phyloP scores from a whole-genome alignment of 1,140 invertebrate genomes.

The Zaprionus lachaisei region DNA sequence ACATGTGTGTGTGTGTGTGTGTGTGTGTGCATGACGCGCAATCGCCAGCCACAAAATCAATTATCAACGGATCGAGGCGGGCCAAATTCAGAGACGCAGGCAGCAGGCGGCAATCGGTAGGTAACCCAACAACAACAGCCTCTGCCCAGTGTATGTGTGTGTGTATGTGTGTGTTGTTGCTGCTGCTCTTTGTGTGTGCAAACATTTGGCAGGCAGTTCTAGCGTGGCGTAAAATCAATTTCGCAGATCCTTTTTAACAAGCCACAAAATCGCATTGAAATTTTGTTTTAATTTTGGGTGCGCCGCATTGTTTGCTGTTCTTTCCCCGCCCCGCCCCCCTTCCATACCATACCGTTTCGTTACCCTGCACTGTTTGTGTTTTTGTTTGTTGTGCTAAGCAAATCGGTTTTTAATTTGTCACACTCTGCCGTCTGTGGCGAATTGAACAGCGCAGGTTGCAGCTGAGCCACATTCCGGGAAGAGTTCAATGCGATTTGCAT shows the following conservation, averaged over 20 bases:
- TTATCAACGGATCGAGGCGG: slow-evolving; percentile 70
- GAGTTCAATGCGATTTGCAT: slow-evolving; percentile 76
- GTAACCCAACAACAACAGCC: slow-evolving; percentile 47
- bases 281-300: slow-evolving; percentile 70
- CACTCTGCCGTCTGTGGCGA: slow-evolving; percentile 56
- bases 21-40: slow-evolving; percentile 35
- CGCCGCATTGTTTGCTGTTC: slow-evolving; percentile 46
- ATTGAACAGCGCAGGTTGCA: slow-evolving; percentile 38
- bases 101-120: slow-evolving; percentile 6
- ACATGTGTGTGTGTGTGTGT: slow-evolving; percentile 16
- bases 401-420: slow-evolving; percentile 75
- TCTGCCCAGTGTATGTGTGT: slow-evolving; percentile 18
- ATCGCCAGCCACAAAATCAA: slow-evolving; percentile 82
- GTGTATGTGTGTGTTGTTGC: slow-evolving; percentile 7
- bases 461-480: slow-evolving; percentile 62
- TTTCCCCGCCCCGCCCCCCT: background rate
- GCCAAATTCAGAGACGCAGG: slow-evolving; percentile 4
- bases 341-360: too few relatives aligned
- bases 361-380: slow-evolving; percentile 36
- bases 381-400: slow-evolving; percentile 50
- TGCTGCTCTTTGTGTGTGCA: slow-evolving; percentile 56
- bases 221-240: slow-evolving; percentile 81
- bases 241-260: slow-evolving; percentile 60
- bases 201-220: slow-evolving; percentile 59
- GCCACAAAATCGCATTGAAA: slow-evolving; percentile 60